phyloP scores from a whole-genome alignment of 2,113 vertebrate genomes.

The Corythaixoides concolor region DNA sequence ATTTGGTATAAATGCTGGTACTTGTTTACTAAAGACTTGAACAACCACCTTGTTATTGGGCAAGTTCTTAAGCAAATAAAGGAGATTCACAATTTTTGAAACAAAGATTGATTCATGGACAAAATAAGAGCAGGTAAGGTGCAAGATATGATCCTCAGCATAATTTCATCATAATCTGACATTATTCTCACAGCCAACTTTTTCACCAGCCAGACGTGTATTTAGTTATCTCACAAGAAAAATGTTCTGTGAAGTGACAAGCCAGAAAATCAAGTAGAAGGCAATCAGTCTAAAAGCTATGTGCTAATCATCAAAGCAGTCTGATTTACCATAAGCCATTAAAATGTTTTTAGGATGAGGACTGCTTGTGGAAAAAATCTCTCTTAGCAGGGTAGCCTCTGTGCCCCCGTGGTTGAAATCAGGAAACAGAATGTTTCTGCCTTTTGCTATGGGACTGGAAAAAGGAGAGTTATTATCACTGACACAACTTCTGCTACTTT shows the following conservation, averaged over 20 bases:
- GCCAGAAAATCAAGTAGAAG: not conserved
- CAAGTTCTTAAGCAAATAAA: not conserved
- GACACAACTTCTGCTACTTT: not conserved
- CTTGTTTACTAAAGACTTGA: not conserved
- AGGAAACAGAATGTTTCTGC: slow-evolving; percentile 6
- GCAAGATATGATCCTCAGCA: not conserved
- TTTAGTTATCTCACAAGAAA: not conserved
- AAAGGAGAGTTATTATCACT: not conserved
- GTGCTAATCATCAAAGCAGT: not conserved
- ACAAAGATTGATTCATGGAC: not conserved
- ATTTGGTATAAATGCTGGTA: not conserved
- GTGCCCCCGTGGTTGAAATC: not conserved
- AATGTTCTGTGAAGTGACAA: not conserved
- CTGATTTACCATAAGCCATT: not conserved
- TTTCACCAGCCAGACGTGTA: not conserved
- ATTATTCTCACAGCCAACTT: not conserved
- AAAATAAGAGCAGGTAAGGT: not conserved
- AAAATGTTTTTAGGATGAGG: not conserved
- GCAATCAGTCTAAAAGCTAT: not conserved
- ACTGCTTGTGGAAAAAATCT: not conserved
- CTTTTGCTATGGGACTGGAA: not conserved
- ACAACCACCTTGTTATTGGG: not conserved
- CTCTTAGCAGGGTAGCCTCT: not conserved
- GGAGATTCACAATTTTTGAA: not conserved
- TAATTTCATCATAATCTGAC: not conserved